Conservation (phyloP, 2,888 invertebrate species). For the Melieria omissa region DNA sequence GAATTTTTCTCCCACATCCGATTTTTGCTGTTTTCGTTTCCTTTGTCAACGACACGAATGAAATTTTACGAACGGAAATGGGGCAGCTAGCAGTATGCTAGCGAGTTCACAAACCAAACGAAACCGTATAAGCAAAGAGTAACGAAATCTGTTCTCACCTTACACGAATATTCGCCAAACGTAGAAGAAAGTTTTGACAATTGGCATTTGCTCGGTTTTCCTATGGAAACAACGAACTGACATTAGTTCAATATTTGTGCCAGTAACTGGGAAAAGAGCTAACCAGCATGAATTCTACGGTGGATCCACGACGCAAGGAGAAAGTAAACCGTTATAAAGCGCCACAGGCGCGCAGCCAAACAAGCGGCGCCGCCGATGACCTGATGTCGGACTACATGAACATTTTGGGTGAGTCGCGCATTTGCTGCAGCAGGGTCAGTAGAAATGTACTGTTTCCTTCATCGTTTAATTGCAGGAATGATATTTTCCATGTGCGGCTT, state of each 20-base stretch:
- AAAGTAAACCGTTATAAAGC: conserved; percentile 74
- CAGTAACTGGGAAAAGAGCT: not conserved
- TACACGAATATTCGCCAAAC: too few relatives aligned
- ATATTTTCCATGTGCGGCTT: conserved; percentile 99
- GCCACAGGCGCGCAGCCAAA: conserved; percentile 72
- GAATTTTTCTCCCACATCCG: too few relatives aligned
- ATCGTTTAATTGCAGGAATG: conserved; percentile 77
- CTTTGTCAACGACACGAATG: too few relatives aligned
- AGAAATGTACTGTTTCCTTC: not conserved
- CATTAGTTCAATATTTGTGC: not conserved
- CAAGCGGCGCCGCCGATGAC: conserved; percentile 82
- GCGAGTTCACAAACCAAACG: too few relatives aligned
- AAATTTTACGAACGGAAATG: too few relatives aligned
- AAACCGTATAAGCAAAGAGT: too few relatives aligned
- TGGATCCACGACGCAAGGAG: conserved; percentile 79
- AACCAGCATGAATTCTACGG: conserved; percentile 53
- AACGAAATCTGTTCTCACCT: too few relatives aligned
- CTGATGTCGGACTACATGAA: conserved; percentile 99
- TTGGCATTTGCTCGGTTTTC: not conserved
- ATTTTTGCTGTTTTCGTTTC: too few relatives aligned
- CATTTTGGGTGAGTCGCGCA: conserved; percentile 76
- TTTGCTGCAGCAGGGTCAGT: not conserved
- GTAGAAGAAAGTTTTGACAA: too few relatives aligned
- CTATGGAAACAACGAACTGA: not conserved
- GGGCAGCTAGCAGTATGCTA: too few relatives aligned